Evolutionary conservation across 2,797 vertebrate species (phyloP).

Genomic region (Psittacula echo): DNA sequence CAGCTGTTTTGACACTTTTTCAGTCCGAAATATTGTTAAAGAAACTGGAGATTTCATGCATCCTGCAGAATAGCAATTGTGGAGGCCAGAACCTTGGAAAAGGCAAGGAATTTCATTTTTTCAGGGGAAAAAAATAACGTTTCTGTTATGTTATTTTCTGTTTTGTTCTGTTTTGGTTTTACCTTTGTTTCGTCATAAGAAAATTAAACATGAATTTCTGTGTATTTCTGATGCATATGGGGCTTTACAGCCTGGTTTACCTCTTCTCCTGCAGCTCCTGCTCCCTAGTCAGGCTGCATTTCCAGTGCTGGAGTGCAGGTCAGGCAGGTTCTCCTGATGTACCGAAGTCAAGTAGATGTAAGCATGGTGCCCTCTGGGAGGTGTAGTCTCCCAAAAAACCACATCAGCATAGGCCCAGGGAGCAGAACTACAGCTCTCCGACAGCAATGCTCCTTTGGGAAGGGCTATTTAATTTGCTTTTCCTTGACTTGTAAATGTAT

Average conservation of each 20-base stretch:
- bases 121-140: background rate
- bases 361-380: background rate
- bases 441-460: background rate
- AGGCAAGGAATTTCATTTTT: background rate
- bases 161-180: background rate
- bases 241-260: background rate
- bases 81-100: background rate
- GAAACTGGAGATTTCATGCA: background rate
- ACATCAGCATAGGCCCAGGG: accelerated
- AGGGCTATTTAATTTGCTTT: background rate
- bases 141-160: background rate
- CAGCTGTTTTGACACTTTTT: background rate
- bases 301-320: background rate
- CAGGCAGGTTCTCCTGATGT: background rate
- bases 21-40: background rate
- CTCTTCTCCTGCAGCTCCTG: background rate
- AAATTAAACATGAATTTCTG: background rate
- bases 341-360: background rate
- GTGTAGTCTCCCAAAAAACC: background rate
- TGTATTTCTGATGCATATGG: background rate
- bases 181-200: background rate
- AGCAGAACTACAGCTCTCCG: background rate
- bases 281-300: background rate
- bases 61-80: background rate
- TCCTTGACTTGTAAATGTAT: background rate